Evolutionary conservation across 1,140 invertebrate species (phyloP), one percentile per base, ranked within the genome.

Genomic region (Antheraea pernyi): DNA sequence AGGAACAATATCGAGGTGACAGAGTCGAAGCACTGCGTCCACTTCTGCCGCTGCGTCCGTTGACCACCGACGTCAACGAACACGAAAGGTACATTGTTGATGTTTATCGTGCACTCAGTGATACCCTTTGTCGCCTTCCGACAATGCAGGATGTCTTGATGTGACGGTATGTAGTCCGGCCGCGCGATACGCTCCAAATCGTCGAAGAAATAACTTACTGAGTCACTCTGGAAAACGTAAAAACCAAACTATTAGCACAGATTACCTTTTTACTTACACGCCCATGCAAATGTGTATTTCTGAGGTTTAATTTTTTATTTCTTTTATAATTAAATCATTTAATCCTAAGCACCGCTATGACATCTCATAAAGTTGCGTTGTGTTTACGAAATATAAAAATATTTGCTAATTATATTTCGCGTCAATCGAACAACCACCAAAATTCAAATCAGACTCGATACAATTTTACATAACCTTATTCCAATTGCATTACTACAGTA

Each of bases 41-140:
- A 99, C 91, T 99, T 99, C 93, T 98, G 97, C 80, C 98, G 94
- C 89, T 99, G 98, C 71, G 98, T 99, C 88, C 98, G 93, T 92
- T 99, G 99, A n/a, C 99, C 99, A 58, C 99, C 98, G 58, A 99
- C 98, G 93, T 99, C 98, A 53, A 99, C 97, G 93, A 99, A 99
- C 79, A 97, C 95, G 93, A 99, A 99, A 76, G 98, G 98, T 78
- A 99, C 97, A 84, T 97, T 97, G 91, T 98, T 97, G 73, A 99
- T 98, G 76, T 95, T 94, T 86, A 99, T 98, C 19, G 96, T 95
- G 93, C 98, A 99, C 93, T 99, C 98, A 63, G 97, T 97, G 84
- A 99, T 98, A 78, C 98, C 98, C 94, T 99, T 99, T 19, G 98
- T 99, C 48, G 99, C 98, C 93, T 98, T 98, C 76, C 98, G 95